Evolutionary conservation across 92 coral and sea anemone species (phyloP).

Genomic region (Meandrina meandrites): DNA sequence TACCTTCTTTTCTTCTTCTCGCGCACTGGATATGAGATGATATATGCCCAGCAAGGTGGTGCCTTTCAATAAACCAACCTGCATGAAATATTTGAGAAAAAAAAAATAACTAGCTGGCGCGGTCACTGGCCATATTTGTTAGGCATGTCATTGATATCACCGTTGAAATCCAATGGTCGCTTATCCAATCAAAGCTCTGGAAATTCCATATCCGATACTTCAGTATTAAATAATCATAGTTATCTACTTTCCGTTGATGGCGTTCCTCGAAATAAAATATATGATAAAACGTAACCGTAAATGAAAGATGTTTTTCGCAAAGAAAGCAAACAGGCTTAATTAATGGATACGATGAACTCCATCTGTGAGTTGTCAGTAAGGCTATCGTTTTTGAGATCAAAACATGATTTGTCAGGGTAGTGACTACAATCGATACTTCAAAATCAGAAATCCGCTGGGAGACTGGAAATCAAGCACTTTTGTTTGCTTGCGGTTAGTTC

Average conservation of each 20-base stretch:
- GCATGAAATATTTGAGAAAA: neutral
- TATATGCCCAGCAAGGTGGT: neutral
- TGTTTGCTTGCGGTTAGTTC: too few relatives aligned
- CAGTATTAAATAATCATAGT: neutral
- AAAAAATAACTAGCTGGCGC: neutral
- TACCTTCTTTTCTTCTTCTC: too few relatives aligned
- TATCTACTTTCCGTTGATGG: neutral
- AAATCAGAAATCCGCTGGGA: too few relatives aligned
- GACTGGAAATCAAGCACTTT: too few relatives aligned
- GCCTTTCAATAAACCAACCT: neutral
- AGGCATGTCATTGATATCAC: neutral
- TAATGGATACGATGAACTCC: neutral
- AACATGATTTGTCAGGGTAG: too few relatives aligned
- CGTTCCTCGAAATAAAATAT: neutral
- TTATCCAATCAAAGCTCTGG: neutral
- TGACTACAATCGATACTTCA: too few relatives aligned
- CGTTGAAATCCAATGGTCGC: neutral
- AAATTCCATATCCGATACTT: neutral
- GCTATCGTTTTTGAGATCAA: too few relatives aligned
- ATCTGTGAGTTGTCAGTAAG: neutral
- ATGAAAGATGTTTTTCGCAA: neutral
- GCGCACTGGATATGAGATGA: neutral
- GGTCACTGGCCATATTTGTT: neutral
- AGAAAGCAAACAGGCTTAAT: neutral
- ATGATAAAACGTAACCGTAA: neutral